A percentile compares a stretch with the other conserved stretches of the same genome.
Evolutionary conservation across 2,113 vertebrate species (phyloP).

Genomic region (Limnothrissa miodon): DNA sequence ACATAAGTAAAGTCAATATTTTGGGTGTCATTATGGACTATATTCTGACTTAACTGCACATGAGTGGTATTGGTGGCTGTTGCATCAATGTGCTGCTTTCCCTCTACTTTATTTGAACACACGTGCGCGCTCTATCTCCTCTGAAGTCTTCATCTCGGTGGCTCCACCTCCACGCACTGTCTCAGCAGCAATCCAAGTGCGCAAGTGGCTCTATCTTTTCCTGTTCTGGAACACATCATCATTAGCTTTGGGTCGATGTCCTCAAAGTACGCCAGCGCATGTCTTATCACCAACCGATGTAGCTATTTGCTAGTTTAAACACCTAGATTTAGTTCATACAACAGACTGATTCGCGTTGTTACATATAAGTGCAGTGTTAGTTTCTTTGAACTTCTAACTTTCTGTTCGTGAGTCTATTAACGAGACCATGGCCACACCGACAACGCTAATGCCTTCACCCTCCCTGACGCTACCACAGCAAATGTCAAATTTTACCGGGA

Average conservation of each 20-base stretch:
- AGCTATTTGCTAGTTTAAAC: neutral
- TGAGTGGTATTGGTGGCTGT: neutral
- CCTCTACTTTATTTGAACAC: conserved; percentile 12
- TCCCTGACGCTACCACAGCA: conserved; percentile 82
- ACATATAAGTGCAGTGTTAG: neutral
- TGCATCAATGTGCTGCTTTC: neutral
- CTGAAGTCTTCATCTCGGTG: conserved; percentile 33
- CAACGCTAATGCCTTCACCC: conserved; percentile 84
- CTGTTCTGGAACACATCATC: conserved; percentile 20
- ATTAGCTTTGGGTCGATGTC: conserved; percentile 29
- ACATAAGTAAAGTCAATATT: neutral
- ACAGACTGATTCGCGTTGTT: neutral
- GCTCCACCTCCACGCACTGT: conserved; percentile 38
- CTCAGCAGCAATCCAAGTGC: conserved; percentile 14
- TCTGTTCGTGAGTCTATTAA: conserved; percentile 40
- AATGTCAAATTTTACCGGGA: conserved; percentile 81
- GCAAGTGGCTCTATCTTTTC: neutral
- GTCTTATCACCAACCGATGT: neutral
- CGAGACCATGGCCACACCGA: conserved; percentile 86
- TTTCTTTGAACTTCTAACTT: conserved; percentile 7
- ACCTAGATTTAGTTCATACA: neutral
- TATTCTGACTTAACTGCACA: too few species aligned
- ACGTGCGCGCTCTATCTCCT: conserved; percentile 31
- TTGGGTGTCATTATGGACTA: neutral
- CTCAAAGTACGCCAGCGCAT: conserved; percentile 7